Conservation (phyloP, 2,797 vertebrate species). For the Loriculus beryllinus region DNA sequence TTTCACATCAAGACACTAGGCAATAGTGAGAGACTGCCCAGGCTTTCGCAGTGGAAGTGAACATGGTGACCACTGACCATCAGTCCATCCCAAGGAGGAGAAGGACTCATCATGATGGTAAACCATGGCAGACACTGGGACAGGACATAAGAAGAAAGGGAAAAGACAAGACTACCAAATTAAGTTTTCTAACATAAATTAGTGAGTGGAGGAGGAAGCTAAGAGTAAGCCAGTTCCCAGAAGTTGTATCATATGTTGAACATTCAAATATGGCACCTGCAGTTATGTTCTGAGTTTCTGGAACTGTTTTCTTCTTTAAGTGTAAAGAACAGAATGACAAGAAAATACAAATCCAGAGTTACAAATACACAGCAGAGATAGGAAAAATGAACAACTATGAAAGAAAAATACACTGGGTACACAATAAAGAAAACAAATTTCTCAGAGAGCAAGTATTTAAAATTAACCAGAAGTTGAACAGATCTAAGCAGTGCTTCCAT, state of each 20-base stretch:
- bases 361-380: background rate
- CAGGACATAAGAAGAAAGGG: background rate
- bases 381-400: background rate
- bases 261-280: background rate
- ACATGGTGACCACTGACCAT: background rate
- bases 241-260: background rate
- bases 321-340: background rate
- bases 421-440: background rate
- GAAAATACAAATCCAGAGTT: background rate
- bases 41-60: background rate
- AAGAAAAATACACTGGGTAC: background rate
- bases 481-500: background rate
- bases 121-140: background rate
- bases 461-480: background rate
- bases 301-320: background rate
- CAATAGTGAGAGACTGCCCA: background rate
- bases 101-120: background rate
- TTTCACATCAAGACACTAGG: background rate
- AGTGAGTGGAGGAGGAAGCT: background rate
- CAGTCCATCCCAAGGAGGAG: background rate
- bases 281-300: background rate
- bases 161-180: background rate
- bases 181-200: background rate
- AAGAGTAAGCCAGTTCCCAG: background rate
- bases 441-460: background rate